Conservation (phyloP, 2,113 vertebrate species). For the Microcebus lehilahytsara region DNA sequence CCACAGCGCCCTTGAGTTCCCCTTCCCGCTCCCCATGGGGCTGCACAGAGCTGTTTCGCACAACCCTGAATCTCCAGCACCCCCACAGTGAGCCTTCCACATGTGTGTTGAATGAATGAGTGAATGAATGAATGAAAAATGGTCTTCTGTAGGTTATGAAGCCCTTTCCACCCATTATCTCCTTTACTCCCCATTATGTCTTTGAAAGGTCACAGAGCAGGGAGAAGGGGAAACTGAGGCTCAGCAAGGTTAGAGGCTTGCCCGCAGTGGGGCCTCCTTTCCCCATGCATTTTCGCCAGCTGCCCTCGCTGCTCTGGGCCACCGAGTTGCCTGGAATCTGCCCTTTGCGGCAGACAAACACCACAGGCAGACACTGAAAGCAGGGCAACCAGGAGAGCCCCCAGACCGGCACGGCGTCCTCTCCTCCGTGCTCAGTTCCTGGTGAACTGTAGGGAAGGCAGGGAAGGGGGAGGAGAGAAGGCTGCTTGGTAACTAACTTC, state of each 20-base stretch:
- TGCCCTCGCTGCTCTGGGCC: background rate
- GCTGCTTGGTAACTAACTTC: too few species aligned
- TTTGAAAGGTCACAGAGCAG: background rate
- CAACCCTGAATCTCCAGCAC: background rate
- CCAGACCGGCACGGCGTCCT: background rate
- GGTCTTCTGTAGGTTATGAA: background rate
- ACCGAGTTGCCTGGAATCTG: background rate
- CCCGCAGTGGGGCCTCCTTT: fast-evolving
- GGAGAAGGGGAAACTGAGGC: background rate
- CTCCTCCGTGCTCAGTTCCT: background rate
- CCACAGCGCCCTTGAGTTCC: background rate
- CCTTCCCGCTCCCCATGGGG: background rate
- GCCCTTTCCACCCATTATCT: too few species aligned
- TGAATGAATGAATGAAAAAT: background rate
- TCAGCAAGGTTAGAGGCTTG: background rate
- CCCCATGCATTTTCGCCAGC: too few species aligned
- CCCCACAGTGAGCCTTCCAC: background rate
- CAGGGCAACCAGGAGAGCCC: background rate
- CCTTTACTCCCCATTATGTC: background rate
- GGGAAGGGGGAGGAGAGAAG: background rate
- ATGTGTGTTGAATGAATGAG: background rate
- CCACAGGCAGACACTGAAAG: background rate
- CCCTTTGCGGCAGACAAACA: background rate
- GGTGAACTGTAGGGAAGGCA: background rate
- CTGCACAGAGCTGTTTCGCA: background rate